phyloP scores from a whole-genome alignment of 2,113 vertebrate species.

The Diadophis punctatus region DNA sequence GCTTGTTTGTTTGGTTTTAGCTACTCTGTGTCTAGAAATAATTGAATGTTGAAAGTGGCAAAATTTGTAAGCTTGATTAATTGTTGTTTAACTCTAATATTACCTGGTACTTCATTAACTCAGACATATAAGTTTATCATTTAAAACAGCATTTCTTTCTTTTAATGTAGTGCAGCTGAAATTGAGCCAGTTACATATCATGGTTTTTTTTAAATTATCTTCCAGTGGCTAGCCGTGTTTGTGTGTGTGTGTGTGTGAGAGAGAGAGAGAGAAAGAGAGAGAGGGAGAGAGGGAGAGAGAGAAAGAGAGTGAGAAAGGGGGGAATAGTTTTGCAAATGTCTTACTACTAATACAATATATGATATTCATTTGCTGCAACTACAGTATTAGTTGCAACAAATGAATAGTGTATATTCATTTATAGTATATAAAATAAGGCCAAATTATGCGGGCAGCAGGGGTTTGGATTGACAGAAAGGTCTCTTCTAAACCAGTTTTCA shows the following conservation, averaged over 20 bases:
- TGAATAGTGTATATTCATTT: background rate
- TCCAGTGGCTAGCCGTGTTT: background rate
- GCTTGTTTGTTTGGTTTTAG: background rate
- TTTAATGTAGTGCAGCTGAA: background rate
- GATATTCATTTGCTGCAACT: background rate
- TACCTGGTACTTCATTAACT: background rate
- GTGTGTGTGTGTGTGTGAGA: background rate
- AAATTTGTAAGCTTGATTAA: background rate
- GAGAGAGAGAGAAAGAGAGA: no score
- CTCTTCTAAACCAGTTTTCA: slow-evolving; percentile 1
- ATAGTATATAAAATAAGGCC: background rate
- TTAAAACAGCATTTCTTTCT: background rate
- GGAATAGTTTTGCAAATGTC: no score
- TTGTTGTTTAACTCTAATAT: background rate
- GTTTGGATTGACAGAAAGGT: background rate
- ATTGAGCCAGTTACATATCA: background rate
- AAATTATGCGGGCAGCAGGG: background rate
- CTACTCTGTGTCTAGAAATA: background rate
- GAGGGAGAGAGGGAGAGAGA: no score
- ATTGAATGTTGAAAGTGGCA: background rate
- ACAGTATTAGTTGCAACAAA: background rate
- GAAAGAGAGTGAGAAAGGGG: no score
- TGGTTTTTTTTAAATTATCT: background rate
- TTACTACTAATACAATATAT: no score
- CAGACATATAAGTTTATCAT: background rate